Base-by-base conservation (phyloP, 2,888 invertebrate species). In the Stomorhina lunata region DNA sequence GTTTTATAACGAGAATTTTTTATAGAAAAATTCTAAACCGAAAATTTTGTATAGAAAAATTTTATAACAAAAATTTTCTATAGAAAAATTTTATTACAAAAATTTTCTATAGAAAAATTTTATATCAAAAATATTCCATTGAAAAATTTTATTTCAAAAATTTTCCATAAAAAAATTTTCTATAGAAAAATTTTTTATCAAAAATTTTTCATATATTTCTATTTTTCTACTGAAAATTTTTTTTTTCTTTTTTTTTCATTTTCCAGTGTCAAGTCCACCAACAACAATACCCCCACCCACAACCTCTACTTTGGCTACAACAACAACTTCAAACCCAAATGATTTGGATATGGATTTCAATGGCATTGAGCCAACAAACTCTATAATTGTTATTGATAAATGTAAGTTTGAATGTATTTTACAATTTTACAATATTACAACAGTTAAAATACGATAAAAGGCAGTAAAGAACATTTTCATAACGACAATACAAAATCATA, bases 201-300 rank as follows among this genome's bases (percentile, higher is more conserved):
- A 32, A 15, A 17, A 15, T 55, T 17, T 32, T 12, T 59, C 37
- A 3, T 2, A 10, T 50, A 5, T 50, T 6, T 34, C 17, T 6
- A 29, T 12, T 10, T 32, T 6, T 34, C 32, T 59, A 15, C 15
- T 20, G 10, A 4, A 25, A 27, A 34, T 32, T 61, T 2, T 34
- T 45, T 0, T 29, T 22, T 9, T 63, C n/a, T 61, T 20, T 29
- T 43, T 61, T 27, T 1, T 10, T 12, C 81, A 86, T 85, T 25
- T 91, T 91, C 77, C 91, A 96, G 96, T 94, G 87, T 95, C 96
- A 37, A 93, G 94, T 85, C 95, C 96, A 71, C 96, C 96, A 63
- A 96, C 96, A 66, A 94, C 95, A 85, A 95, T 96, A 77, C 95
- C 96, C 57, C 94, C 94, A 81, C 95, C 95, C 78, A 94, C 94